Percentiles rank a stretch among this genome's conserved stretches.
Evolutionary conservation across 2,888 invertebrate species (phyloP).

Genomic region (Odontomyia ornata): DNA sequence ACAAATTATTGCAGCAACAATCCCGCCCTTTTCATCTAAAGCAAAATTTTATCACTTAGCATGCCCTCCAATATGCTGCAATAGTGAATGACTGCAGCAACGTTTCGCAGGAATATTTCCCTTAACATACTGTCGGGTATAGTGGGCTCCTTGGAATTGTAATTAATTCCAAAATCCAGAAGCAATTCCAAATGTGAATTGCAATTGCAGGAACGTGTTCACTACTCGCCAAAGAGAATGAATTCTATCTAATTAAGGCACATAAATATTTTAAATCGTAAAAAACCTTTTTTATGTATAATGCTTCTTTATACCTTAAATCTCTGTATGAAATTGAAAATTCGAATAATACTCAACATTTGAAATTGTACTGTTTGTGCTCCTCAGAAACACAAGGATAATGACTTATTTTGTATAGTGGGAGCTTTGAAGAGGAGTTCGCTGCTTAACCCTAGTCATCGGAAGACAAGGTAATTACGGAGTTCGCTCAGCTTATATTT

Average conservation of each 20-base stretch:
- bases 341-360: too few species aligned
- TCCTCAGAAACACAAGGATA: neutral
- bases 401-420: slow-evolving; percentile 26
- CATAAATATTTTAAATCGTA: slow-evolving; percentile 50
- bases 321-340: neutral
- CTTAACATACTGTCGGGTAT: neutral
- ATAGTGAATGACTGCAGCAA: neutral
- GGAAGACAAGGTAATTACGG: slow-evolving; percentile 12
- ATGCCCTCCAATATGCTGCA: too few species aligned
- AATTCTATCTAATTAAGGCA: slow-evolving; percentile 48
- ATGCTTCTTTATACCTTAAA: neutral
- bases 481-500: slow-evolving; percentile 10
- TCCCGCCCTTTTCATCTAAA: slow-evolving; percentile 44
- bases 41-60: slow-evolving; percentile 35
- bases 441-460: neutral
- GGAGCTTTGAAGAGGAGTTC: neutral
- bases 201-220: slow-evolving; percentile 25
- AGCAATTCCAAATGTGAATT: neutral
- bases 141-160: slow-evolving; percentile 15
- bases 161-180: slow-evolving; percentile 38
- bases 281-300: slow-evolving; percentile 40
- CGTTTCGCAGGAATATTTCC: neutral
- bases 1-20: slow-evolving; percentile 39
- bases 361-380: too few species aligned
- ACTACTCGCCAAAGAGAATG: slow-evolving; percentile 34